A percentile compares a stretch with the other conserved stretches of the same genome.
Conservation (phyloP, 2,797 vertebrate species). For the Podarcis lilfordi region DNA sequence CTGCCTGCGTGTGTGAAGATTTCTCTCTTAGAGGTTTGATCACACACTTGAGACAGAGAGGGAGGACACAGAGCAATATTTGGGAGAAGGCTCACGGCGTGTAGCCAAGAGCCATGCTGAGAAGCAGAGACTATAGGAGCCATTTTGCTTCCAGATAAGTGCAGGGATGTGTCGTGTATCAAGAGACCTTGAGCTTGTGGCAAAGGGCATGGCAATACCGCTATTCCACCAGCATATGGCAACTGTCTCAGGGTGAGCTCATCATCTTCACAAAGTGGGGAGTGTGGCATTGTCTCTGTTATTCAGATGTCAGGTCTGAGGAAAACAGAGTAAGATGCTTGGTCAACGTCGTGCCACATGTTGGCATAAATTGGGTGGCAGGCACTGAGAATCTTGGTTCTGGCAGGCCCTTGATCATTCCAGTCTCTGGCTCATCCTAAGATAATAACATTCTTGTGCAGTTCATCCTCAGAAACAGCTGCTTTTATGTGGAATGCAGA, state of each 20-base stretch:
- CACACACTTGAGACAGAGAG: conserved; percentile 1
- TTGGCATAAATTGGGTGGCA: not conserved
- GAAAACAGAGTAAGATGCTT: not conserved
- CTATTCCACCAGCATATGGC: not conserved
- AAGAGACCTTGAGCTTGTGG: not conserved
- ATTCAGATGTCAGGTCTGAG: not conserved
- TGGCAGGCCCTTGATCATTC: not conserved
- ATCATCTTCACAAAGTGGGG: not conserved
- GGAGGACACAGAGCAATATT: not conserved
- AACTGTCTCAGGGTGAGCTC: not conserved
- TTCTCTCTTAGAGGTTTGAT: conserved; percentile 14
- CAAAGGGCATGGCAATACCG: not conserved
- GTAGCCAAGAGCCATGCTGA: not conserved
- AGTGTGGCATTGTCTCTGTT: not conserved
- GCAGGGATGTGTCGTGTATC: not conserved
- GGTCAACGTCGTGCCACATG: not conserved
- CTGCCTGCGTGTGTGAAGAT: not conserved
- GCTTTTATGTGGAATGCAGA: not conserved
- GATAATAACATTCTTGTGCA: not conserved
- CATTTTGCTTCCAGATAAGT: not conserved
- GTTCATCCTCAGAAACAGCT: not conserved
- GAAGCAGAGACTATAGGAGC: not conserved
- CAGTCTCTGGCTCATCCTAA: not conserved
- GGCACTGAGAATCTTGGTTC: not conserved
- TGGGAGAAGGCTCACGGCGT: not conserved